Conservation (phyloP, 1,140 invertebrate genomes). For the Drosophila nebulosa region DNA sequence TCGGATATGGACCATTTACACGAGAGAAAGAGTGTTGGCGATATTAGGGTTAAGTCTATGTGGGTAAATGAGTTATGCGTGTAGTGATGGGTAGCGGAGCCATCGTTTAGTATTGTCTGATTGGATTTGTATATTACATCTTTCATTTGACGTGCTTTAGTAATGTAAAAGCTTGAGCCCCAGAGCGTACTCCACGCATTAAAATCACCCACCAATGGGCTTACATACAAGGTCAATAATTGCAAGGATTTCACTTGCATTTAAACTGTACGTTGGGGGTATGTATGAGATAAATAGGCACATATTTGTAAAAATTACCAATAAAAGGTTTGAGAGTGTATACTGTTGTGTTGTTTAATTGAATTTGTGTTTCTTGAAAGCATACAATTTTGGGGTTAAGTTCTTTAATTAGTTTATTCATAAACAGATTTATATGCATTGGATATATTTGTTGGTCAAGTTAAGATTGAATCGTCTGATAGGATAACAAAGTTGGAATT, state of each 20-base stretch:
- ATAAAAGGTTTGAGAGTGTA: not conserved
- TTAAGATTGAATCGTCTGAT: too few relatives aligned
- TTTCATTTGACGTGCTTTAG: not conserved
- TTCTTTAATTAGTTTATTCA: not conserved
- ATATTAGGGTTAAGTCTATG: not conserved
- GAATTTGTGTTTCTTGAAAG: not conserved
- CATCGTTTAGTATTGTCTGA: not conserved
- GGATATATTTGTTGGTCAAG: too few relatives aligned
- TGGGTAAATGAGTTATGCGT: not conserved
- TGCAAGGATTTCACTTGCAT: too few relatives aligned
- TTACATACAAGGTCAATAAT: too few relatives aligned
- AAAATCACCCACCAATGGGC: too few relatives aligned
- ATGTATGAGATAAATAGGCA: too few relatives aligned
- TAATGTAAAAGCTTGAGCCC: too few relatives aligned
- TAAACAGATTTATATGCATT: too few relatives aligned
- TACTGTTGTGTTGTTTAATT: not conserved
- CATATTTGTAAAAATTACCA: not conserved
- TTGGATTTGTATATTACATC: not conserved
- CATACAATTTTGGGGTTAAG: not conserved
- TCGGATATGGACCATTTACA: not conserved
- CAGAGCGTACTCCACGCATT: too few relatives aligned
- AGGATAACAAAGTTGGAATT: too few relatives aligned
- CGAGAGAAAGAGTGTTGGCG: not conserved
- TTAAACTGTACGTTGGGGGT: too few relatives aligned
- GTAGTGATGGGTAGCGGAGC: not conserved